Evolutionary conservation across 2,888 invertebrate genomes (phyloP).

Genomic region (Pharmacophagus antenor): DNA sequence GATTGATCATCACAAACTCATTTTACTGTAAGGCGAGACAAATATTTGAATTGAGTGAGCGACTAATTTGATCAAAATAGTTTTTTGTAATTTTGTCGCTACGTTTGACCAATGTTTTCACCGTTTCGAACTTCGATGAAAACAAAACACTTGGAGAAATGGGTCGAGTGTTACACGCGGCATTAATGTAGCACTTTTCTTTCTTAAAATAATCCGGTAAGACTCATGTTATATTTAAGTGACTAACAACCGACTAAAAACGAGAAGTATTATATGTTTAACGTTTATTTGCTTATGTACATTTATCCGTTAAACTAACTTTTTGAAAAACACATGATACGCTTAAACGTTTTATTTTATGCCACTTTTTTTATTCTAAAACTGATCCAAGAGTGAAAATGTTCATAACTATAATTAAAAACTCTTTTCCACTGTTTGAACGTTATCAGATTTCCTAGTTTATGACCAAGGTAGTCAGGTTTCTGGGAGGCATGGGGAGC

Average conservation of each 20-base stretch:
- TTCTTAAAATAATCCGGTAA: background rate
- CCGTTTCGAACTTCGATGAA: background rate
- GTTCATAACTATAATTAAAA: too few species aligned
- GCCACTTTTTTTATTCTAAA: too few species aligned
- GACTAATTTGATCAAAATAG: background rate
- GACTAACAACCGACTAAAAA: background rate
- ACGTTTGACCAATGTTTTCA: background rate
- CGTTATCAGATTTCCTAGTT: too few species aligned
- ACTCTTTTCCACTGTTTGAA: too few species aligned
- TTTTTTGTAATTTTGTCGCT: background rate
- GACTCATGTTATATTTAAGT: background rate
- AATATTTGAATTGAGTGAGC: background rate
- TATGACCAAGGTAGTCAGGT: too few species aligned
- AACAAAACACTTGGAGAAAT: background rate
- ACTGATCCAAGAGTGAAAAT: too few species aligned
- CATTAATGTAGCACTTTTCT: background rate
- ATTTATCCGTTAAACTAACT: too few species aligned
- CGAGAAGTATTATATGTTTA: background rate
- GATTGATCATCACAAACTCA: background rate
- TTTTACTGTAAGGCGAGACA: background rate
- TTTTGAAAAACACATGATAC: too few species aligned
- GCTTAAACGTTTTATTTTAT: too few species aligned
- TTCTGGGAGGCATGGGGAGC: too few species aligned
- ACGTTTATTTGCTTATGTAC: too few species aligned
- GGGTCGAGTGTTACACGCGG: slow-evolving; percentile 1